A percentile compares a stretch with the other conserved stretches of the same genome.
Evolutionary conservation across 2,888 invertebrate genomes (phyloP).

Genomic region (Apodemia hepburni): DNA sequence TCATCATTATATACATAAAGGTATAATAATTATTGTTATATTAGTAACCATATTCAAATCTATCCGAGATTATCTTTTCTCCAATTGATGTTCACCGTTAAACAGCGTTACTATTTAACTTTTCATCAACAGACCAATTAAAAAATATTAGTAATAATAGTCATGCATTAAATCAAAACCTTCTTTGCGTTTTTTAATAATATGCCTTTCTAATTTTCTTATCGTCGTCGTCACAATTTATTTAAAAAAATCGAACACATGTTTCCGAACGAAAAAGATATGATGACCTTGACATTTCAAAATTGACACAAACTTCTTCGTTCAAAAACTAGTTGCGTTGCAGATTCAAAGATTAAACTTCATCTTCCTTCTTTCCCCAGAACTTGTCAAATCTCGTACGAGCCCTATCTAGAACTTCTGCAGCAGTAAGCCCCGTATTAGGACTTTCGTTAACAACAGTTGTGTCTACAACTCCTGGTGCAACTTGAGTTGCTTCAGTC

Average conservation of each 20-base stretch:
- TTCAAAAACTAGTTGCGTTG: conserved; percentile 17
- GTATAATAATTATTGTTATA: too few relatives aligned
- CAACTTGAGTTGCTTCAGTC: conserved; percentile 71
- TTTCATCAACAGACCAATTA: too few relatives aligned
- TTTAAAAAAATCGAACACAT: not conserved
- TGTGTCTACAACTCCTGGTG: conserved; percentile 79
- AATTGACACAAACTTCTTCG: conserved; percentile 9
- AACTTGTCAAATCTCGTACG: conserved; percentile 92
- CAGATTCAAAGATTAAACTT: conserved; percentile 48
- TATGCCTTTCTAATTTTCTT: not conserved
- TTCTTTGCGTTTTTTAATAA: not conserved
- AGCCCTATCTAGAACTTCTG: conserved; percentile 89
- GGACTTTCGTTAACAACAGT: conserved; percentile 69
- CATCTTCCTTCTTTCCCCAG: conserved; percentile 87
- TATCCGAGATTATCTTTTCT: too few relatives aligned
- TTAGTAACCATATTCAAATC: too few relatives aligned
- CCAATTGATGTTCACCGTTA: too few relatives aligned
- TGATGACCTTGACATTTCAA: not conserved
- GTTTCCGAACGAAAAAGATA: not conserved
- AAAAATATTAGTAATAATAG: too few relatives aligned
- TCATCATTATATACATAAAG: too few relatives aligned
- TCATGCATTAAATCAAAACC: too few relatives aligned
- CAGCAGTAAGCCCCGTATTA: conserved; percentile 79
- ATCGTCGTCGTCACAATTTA: not conserved
- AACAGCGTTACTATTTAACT: too few relatives aligned